Base-by-base conservation (phyloP, 2,113 vertebrate species). In the Donacobius atricapilla region DNA sequence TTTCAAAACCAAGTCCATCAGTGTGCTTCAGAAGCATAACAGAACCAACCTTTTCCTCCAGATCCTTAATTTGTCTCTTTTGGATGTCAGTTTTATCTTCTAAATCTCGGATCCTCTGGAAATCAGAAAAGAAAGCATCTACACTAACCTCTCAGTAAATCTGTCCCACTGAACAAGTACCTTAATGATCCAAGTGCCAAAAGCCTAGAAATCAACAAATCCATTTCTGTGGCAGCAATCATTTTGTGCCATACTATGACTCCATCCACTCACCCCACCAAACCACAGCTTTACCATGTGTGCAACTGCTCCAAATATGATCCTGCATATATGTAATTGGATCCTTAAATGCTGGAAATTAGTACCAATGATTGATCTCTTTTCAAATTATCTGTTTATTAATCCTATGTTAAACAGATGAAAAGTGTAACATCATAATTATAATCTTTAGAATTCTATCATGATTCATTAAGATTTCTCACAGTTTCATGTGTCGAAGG, bases 61-160 rank as follows among this genome's bases (percentile, higher is more conserved):
- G 98, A 97, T 99, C 99, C 97, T 99, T 99, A 96, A 99, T 99
- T 96, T 99, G 99, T 97, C 99, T 99, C 97, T 99, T 99, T 95
- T 99, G 99, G 95, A 99, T 99, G 90, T 99, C 99, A 85, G 99
- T 99, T 98, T 99, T 99, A 97, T 99, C 99, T 97, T 99, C 99
- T 95, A 99, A 98, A 90, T 99, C 99, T 95, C 99, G 98, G 69
- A 99, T 99, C 97, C 99, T 99, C 99, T 99, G 97, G 63, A 97
- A 97, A 96, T 14, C 71, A 95, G 94, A 96, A 68, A 73, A 70
- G 63, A 85, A 85, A 64, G 40, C 48, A 92, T 48, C 53, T 66
- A 63, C 44, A 45, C 37, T 69, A 88, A 88, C 69, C 89, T 85
- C 30, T 82, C 39, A 44, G 69, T 56, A 69, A 39, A 42, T 56